Conservation (phyloP, 2,888 invertebrate genomes). For the Nomada ferruginata region DNA sequence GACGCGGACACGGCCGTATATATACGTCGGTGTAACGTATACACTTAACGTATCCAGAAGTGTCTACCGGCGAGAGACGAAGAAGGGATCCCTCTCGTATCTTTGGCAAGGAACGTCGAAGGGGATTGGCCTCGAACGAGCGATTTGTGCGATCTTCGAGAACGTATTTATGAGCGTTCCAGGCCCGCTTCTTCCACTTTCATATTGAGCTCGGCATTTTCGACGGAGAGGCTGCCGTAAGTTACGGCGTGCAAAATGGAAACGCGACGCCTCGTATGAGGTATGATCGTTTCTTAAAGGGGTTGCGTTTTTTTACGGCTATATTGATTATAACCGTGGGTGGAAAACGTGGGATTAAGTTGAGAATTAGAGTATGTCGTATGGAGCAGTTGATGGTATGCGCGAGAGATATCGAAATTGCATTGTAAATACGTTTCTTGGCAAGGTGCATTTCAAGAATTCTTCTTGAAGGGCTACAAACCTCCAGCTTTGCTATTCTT, state of each 20-base stretch:
- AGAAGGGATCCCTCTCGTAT: conserved; percentile 72
- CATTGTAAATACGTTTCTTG: no score
- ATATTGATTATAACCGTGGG: no score
- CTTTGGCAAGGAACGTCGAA: conserved; percentile 67
- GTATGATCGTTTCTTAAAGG: conserved; percentile 6
- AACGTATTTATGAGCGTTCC: conserved; percentile 79
- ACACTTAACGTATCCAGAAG: conserved; percentile 55
- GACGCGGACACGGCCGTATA: conserved; percentile 36
- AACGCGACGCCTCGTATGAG: conserved; percentile 1
- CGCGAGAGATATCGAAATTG: no score
- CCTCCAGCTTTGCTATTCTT: no score
- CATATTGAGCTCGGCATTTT: conserved; percentile 59
- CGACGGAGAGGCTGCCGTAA: conserved; percentile 31
- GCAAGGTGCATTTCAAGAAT: no score
- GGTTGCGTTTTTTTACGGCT: no score
- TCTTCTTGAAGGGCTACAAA: no score
- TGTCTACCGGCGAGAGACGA: conserved; percentile 62
- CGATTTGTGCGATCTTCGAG: conserved; percentile 79
- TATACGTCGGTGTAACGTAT: conserved; percentile 48
- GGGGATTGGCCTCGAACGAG: conserved; percentile 75
- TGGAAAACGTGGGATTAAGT: no score
- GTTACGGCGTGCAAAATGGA: conserved; percentile 54
- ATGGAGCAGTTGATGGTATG: no score
- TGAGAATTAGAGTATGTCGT: no score
- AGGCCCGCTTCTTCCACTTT: conserved; percentile 63